A percentile compares a stretch with the other conserved stretches of the same genome.
phyloP scores from a whole-genome alignment of 2,797 vertebrate genomes.

The Parambassis ranga region DNA sequence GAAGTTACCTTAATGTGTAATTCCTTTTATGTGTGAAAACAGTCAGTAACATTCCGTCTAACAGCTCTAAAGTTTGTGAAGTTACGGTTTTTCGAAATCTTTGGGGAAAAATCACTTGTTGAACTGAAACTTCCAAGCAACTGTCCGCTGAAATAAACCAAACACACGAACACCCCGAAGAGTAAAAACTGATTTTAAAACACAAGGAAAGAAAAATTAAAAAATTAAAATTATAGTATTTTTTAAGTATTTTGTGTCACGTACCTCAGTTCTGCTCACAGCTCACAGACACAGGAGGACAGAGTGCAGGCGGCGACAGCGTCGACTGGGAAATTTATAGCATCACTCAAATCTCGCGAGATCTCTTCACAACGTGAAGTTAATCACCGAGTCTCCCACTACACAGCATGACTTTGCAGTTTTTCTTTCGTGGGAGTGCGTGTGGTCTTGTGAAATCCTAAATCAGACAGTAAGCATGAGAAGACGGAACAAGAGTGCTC shows the following conservation, averaged over 20 bases:
- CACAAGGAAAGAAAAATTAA: rapidly evolving
- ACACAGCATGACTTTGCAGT: slow-evolving; percentile 80
- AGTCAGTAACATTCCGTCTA: too few species aligned
- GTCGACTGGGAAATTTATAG: slow-evolving; percentile 48
- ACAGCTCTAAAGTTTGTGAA: too few species aligned
- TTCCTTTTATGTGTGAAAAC: too few species aligned
- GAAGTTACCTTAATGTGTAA: too few species aligned
- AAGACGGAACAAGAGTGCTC: not conserved
- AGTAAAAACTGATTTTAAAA: not conserved
- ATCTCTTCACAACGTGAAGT: not conserved
- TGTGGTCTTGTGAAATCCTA: not conserved
- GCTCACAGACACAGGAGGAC: rapidly evolving
- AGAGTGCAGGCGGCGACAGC: not conserved
- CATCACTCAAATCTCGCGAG: slow-evolving; percentile 70
- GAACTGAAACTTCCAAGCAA: slow-evolving; percentile 12
- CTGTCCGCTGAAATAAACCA: too few species aligned
- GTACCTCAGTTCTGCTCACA: slow-evolving; percentile 27
- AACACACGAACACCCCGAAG: not conserved
- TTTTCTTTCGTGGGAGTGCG: slow-evolving; percentile 45
- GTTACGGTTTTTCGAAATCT: too few species aligned
- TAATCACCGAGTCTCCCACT: not conserved
- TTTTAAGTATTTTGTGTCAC: not conserved
- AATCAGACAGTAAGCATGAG: not conserved
- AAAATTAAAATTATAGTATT: rapidly evolving
- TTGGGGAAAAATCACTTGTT: slow-evolving; percentile 52